Evolutionary conservation across 2,888 invertebrate genomes (phyloP).

Genomic region (Nymphalis c-album): DNA sequence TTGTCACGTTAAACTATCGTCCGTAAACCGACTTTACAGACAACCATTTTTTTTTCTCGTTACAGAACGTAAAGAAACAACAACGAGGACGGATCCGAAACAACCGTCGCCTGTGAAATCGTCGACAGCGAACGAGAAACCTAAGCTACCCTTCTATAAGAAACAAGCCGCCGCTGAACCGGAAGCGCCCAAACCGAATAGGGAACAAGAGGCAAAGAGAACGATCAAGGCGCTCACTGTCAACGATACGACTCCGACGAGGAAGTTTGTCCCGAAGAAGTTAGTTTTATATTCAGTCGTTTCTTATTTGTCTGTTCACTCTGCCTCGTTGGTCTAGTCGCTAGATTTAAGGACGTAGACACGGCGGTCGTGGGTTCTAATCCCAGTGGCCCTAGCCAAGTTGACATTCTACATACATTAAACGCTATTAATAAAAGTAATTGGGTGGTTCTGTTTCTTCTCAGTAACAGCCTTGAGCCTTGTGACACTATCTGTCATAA

Average conservation of each 20-base stretch:
- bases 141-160: neutral
- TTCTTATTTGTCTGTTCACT: neutral
- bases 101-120: neutral
- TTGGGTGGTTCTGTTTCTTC: too few relatives aligned
- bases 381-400: too few relatives aligned
- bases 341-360: too few relatives aligned
- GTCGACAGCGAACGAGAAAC: neutral
- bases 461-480: too few relatives aligned
- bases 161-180: conserved; percentile 7
- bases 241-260: conserved; percentile 33
- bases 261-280: conserved; percentile 52
- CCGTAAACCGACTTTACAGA: too few relatives aligned
- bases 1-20: too few relatives aligned
- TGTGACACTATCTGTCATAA: too few relatives aligned
- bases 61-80: neutral
- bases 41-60: too few relatives aligned
- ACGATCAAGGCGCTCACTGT: conserved; percentile 30
- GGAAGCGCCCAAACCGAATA: conserved; percentile 4
- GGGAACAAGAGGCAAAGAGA: conserved; percentile 4
- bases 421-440: too few relatives aligned
- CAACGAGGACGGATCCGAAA: neutral
- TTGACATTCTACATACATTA: too few relatives aligned
- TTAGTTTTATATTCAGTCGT: conserved; percentile 42
- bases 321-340: neutral
- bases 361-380: too few relatives aligned